Conservation (phyloP, 2,113 vertebrate species). For the Ammodramus savannarum region DNA sequence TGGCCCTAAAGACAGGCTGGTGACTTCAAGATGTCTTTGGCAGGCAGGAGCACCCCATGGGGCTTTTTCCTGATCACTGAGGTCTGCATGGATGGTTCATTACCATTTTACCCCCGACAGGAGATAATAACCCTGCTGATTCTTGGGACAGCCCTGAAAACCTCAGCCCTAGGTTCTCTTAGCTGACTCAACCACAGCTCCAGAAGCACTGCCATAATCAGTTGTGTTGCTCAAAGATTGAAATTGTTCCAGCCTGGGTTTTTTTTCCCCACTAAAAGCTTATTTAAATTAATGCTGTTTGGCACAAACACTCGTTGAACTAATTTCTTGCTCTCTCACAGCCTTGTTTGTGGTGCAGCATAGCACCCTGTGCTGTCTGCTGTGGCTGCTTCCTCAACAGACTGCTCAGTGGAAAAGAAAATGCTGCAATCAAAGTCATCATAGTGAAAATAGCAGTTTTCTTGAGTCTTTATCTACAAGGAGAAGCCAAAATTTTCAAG, state of each 20-base stretch:
- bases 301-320: background rate
- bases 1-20: background rate
- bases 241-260: background rate
- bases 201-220: background rate
- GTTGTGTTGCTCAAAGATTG: background rate
- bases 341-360: background rate
- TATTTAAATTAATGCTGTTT: conserved; percentile 3
- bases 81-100: background rate
- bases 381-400: background rate
- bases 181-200: background rate
- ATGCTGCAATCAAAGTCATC: background rate
- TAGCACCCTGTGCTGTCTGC: background rate
- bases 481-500: background rate
- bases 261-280: background rate
- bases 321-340: background rate
- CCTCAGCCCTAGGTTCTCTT: background rate
- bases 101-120: accelerated
- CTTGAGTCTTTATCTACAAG: background rate
- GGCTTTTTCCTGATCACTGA: background rate
- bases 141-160: background rate
- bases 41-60: background rate
- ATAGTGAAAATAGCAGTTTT: background rate
- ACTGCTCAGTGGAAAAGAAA: background rate
- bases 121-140: background rate
- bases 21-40: background rate